Evolutionary conservation across 2,888 invertebrate species (phyloP).

Genomic region (Drosophila colorata): DNA sequence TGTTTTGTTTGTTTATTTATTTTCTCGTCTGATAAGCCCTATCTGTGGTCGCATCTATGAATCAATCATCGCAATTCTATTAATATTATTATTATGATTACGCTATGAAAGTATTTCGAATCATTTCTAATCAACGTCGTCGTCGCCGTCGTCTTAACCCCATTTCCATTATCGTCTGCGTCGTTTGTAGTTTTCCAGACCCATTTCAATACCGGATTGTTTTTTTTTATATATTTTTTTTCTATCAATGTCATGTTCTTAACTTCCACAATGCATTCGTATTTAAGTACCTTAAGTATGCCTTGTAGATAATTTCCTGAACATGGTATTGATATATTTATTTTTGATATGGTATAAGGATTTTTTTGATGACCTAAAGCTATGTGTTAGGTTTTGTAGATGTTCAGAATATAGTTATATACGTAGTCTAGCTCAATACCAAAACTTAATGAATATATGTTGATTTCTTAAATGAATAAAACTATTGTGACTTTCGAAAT

Average conservation of each 20-base stretch:
- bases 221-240: not conserved
- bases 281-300: not conserved
- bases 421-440: no score
- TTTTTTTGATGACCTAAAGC: not conserved
- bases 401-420: no score
- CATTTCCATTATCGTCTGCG: not conserved
- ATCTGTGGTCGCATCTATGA: slow-evolving; percentile 9
- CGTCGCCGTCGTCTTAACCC: slow-evolving; percentile 5
- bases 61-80: slow-evolving; percentile 18
- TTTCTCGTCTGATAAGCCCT: slow-evolving; percentile 7
- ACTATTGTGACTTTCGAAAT: no score
- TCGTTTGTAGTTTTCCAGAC: slow-evolving; percentile 5
- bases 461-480: no score
- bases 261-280: slow-evolving; percentile 1
- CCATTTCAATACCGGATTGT: not conserved
- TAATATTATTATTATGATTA: slow-evolving; percentile 6
- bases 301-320: not conserved
- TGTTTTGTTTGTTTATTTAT: not conserved
- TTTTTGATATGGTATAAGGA: not conserved
- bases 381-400: no score
- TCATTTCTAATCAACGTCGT: slow-evolving; percentile 13
- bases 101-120: not conserved
- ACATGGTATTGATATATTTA: not conserved
- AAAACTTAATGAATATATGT: no score
- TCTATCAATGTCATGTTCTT: slow-evolving; percentile 17